phyloP scores from a whole-genome alignment of 2,797 vertebrate species.

The Chloroceryle amazona region DNA sequence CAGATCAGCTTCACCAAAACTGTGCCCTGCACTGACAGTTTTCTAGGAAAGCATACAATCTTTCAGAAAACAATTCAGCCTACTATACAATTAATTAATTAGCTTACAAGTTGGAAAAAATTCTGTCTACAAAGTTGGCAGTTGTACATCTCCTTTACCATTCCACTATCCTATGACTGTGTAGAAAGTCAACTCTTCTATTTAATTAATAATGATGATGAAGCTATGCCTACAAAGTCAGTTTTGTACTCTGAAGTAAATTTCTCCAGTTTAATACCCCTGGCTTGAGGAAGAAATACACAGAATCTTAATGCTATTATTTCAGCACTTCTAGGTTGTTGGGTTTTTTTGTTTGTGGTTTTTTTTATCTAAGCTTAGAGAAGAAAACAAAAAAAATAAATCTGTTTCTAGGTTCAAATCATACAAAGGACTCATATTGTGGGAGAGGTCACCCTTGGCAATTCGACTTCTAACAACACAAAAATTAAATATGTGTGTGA shows the following conservation, averaged over 20 bases:
- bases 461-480: neutral
- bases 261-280: neutral
- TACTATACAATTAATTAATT: neutral
- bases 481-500: neutral
- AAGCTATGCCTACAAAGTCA: neutral
- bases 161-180: fast-evolving
- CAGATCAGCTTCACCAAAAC: neutral
- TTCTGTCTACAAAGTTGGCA: neutral
- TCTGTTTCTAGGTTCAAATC: neutral
- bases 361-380: neutral
- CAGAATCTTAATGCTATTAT: neutral
- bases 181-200: neutral
- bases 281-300: neutral
- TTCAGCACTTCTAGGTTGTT: neutral
- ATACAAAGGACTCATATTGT: neutral
- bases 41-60: fast-evolving
- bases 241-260: neutral
- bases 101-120: neutral
- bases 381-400: neutral
- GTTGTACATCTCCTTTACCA: neutral
- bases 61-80: neutral
- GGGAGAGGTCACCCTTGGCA: neutral
- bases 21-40: neutral
- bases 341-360: too few relatives aligned
- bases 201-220: neutral